phyloP scores from a whole-genome alignment of 2,888 invertebrate genomes.

The Dorcus parallelipipedus region DNA sequence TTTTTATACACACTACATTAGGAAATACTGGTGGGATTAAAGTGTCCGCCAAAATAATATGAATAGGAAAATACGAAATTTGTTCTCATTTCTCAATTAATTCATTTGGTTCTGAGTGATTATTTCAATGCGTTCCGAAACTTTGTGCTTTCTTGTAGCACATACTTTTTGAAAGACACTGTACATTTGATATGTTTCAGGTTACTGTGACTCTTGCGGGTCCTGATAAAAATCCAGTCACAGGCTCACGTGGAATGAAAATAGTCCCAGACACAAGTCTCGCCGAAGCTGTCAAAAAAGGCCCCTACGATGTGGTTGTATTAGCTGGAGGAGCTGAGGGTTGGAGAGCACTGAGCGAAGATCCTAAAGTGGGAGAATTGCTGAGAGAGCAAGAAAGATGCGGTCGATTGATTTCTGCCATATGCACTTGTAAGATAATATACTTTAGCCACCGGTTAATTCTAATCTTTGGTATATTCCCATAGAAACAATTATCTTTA shows the following conservation, averaged over 20 bases:
- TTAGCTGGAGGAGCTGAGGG: conserved; percentile 24
- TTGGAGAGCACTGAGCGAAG: conserved; percentile 22
- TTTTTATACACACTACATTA: too few relatives aligned
- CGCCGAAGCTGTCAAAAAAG: conserved; percentile 24
- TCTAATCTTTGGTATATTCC: too few relatives aligned
- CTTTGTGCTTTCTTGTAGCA: too few relatives aligned
- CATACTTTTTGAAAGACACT: too few relatives aligned
- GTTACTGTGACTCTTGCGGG: conserved; percentile 20
- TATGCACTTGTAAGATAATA: conserved; percentile 24
- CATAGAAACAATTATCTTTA: too few relatives aligned
- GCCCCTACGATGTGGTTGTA: conserved; percentile 26
- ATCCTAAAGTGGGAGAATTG: conserved; percentile 23
- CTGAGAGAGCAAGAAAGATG: conserved; percentile 26
- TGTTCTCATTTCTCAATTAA: too few relatives aligned
- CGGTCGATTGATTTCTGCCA: conserved; percentile 25
- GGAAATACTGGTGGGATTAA: too few relatives aligned
- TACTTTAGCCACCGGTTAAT: too few relatives aligned
- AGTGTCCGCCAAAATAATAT: too few relatives aligned
- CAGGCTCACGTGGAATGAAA: conserved; percentile 23
- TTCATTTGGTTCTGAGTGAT: too few relatives aligned
- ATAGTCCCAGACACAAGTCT: conserved; percentile 25
- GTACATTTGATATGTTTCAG: neutral
- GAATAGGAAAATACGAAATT: too few relatives aligned
- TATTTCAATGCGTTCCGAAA: too few relatives aligned
- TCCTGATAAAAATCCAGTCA: conserved; percentile 23